A percentile compares a stretch with the other conserved stretches of the same genome.
Evolutionary conservation across 2,113 vertebrate genomes (phyloP).

Genomic region (Crotalus helleri): DNA sequence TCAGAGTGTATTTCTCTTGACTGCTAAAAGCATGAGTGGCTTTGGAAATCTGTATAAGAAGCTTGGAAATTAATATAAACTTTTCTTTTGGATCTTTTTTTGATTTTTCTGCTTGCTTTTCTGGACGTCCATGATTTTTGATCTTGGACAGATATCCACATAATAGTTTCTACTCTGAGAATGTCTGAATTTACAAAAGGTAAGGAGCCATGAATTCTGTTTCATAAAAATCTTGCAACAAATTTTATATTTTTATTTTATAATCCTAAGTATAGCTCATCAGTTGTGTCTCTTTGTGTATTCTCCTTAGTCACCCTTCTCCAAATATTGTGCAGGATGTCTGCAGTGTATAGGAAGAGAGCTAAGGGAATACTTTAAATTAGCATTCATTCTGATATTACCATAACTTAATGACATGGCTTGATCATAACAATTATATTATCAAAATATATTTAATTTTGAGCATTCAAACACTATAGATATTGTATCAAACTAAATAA

Average conservation of each 20-base stretch:
- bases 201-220: not conserved
- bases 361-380: not conserved
- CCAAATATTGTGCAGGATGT: not conserved
- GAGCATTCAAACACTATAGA: not conserved
- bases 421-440: not conserved
- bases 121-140: not conserved
- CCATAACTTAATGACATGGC: no score
- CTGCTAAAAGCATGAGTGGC: not conserved
- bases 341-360: not conserved
- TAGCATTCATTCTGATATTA: accelerated
- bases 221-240: not conserved
- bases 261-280: not conserved
- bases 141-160: not conserved
- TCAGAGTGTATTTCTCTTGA: not conserved
- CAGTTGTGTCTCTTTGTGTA: accelerated
- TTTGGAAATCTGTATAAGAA: no score
- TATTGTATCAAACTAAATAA: not conserved
- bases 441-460: not conserved
- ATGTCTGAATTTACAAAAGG: accelerated
- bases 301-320: accelerated
- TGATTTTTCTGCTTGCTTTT: accelerated
- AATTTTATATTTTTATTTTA: not conserved
- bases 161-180: not conserved
- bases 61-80: not conserved
- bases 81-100: accelerated